Base-by-base conservation (phyloP, 2,797 vertebrate genomes). In the Cynopterus sphinx region DNA sequence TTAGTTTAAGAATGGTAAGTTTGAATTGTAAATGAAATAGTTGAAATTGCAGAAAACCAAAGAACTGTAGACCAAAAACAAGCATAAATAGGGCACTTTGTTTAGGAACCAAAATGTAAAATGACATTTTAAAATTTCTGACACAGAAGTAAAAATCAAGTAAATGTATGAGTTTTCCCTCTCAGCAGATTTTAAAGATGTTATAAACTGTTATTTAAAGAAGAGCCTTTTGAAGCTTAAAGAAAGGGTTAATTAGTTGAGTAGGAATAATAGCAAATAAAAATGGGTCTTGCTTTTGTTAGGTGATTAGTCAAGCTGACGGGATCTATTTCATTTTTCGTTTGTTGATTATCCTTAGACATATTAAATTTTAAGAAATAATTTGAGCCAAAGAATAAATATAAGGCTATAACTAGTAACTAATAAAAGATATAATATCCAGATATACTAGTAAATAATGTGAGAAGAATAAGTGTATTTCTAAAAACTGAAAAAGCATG, bases 11-110 rank as follows among this genome's bases (percentile, higher is more conserved):
- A 94, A 96, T 36, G n/a, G 82, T 83, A 46, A 6, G 73, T 79
- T 90, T 94, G 96, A 93, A 92, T 87, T 97, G 91, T 96, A 95
- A 96, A 77, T 86, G 63, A 95, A 95, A 92, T 87, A 86, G 63
- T 65, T 97, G 91, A 94, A 92, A 93, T 70, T 95, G 67, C 89
- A 86, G 57, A 86, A 96, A 90, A 78, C 39, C 39, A 65, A 97
- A 57, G 41, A 33, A 85, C 55, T 90, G 11, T 74, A 57, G 73
- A 81, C 43, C 24, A 43, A 94, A 96, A 94, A 87, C 63, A 91
- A 95, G 51, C 39, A 67, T 86, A 91, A 90, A 94, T 74, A 75
- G 90, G 57, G 31, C n/a, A 96, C 78, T 96, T 95, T 94, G 73
- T 88, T 96, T 81, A 87, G 68, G 77, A 96, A 82, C 49, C 67